Percentiles rank a stretch among this genome's conserved stretches.
Conservation (phyloP, 1,140 invertebrate species). For the Leptinotarsa texana region DNA sequence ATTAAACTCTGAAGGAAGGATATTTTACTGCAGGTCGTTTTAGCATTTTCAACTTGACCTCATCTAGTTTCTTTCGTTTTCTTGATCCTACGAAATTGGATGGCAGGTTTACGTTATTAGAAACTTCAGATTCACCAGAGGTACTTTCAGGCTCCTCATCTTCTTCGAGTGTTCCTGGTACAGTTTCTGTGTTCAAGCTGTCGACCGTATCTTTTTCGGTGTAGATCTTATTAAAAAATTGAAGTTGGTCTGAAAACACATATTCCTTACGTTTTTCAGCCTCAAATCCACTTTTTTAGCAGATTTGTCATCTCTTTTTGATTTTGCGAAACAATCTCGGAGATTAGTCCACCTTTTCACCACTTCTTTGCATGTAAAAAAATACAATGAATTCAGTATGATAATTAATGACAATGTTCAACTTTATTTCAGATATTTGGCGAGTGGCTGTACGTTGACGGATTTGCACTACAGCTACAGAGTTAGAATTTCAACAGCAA, state of each 20-base stretch:
- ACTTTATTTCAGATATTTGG: slow-evolving; percentile 23
- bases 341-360: slow-evolving; percentile 20
- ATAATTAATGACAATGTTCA: no score
- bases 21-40: slow-evolving; percentile 11
- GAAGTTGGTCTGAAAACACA: slow-evolving; percentile 1
- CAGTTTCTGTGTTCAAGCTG: no score
- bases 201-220: slow-evolving; percentile 1
- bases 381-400: background rate
- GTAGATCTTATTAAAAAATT: background rate
- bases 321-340: slow-evolving; percentile 8
- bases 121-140: slow-evolving; percentile 6
- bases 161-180: slow-evolving; percentile 8
- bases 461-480: slow-evolving; percentile 12
- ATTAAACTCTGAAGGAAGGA: slow-evolving; percentile 7
- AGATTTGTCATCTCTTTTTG: background rate
- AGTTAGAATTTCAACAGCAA: slow-evolving; percentile 1
- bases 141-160: background rate
- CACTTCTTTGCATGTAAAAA: slow-evolving; percentile 7
- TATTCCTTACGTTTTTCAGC: slow-evolving; percentile 2
- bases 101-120: slow-evolving; percentile 6
- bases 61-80: slow-evolving; percentile 10
- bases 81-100: background rate
- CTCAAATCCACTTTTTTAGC: background rate
- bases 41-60: slow-evolving; percentile 9
- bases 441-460: slow-evolving; percentile 9